A percentile compares a stretch with the other conserved stretches of the same genome.
phyloP scores from a whole-genome alignment of 2,113 vertebrate genomes.

The Channa maculata region DNA sequence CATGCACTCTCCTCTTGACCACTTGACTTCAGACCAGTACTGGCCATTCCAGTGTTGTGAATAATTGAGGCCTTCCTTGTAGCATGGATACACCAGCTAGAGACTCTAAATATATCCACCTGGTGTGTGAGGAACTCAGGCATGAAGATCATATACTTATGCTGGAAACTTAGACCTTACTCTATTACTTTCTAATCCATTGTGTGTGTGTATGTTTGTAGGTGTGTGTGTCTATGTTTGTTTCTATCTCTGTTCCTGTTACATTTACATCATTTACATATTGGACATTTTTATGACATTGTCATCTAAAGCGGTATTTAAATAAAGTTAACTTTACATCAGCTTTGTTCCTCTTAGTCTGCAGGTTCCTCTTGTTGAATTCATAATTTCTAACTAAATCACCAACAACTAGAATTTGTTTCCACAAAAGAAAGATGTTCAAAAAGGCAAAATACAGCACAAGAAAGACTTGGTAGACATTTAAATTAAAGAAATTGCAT shows the following conservation, averaged over 20 bases:
- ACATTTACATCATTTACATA: slow-evolving; percentile 41
- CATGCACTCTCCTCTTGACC: slow-evolving; percentile 23
- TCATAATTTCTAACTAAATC: not conserved
- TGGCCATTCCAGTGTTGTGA: slow-evolving; percentile 57
- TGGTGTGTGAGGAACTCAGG: slow-evolving; percentile 67
- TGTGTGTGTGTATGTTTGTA: slow-evolving; percentile 29
- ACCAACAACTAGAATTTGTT: not conserved
- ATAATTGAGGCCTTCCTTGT: slow-evolving; percentile 73
- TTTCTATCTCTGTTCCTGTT: slow-evolving; percentile 14
- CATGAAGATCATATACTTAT: slow-evolving; percentile 70
- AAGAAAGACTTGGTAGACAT: slow-evolving; percentile 6
- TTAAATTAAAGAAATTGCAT: not conserved
- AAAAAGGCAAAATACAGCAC: not conserved
- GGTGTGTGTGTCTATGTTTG: not conserved
- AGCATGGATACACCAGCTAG: slow-evolving; percentile 76
- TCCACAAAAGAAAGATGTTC: not conserved
- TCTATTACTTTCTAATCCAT: slow-evolving; percentile 51
- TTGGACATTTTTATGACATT: no score
- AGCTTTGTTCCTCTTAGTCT: not conserved
- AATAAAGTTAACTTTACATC: slow-evolving; percentile 9
- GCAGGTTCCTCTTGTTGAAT: not conserved
- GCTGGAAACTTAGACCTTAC: slow-evolving; percentile 64
- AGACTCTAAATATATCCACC: slow-evolving; percentile 80
- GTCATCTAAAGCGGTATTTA: no score
- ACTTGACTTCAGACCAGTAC: slow-evolving; percentile 53